These are phyloP conservation scores for Thelaira solivaga DNA, from an alignment of 2,888 invertebrate genomes.

Conservation along the genomic window DNA sequence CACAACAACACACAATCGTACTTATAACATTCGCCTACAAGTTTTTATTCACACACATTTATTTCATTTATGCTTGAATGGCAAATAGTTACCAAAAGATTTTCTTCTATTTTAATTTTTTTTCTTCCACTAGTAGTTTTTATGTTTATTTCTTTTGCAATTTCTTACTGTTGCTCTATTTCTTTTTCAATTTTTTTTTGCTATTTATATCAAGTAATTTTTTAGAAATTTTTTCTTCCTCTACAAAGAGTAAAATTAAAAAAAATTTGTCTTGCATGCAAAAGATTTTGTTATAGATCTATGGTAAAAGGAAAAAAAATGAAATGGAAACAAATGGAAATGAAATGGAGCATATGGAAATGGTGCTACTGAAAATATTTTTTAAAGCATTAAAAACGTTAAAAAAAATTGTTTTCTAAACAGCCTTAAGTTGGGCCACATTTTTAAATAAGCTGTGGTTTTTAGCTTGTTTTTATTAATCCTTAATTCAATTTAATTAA, in stretches of 20 bases:
- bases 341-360: conserved; percentile 45
- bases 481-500: too few species aligned
- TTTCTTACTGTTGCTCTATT: conserved; percentile 51
- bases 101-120: conserved; percentile 65
- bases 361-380: not conserved
- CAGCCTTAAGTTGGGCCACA: not conserved
- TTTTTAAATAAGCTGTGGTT: not conserved
- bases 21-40: not conserved
- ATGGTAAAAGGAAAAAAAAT: not conserved
- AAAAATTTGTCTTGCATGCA: conserved; percentile 62
- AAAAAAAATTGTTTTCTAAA: not conserved
- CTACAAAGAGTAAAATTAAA: conserved; percentile 2
- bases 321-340: not conserved
- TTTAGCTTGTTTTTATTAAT: too few species aligned
- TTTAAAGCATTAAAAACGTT: conserved; percentile 20
- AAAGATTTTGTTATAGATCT: conserved; percentile 58
- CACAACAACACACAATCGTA: not conserved
- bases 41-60: conserved; percentile 45
- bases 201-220: conserved; percentile 45
- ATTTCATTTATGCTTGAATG: conserved; percentile 73
- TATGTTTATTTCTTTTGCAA: conserved; percentile 29
- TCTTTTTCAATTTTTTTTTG: conserved; percentile 13
- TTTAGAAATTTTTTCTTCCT: conserved; percentile 45
- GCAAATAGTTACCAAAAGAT: conserved; percentile 75
- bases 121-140: conserved; percentile 14